A percentile compares a stretch with the other conserved stretches of the same genome.
Conservation (phyloP, 2,113 vertebrate genomes). For the Vicugna pacos region DNA sequence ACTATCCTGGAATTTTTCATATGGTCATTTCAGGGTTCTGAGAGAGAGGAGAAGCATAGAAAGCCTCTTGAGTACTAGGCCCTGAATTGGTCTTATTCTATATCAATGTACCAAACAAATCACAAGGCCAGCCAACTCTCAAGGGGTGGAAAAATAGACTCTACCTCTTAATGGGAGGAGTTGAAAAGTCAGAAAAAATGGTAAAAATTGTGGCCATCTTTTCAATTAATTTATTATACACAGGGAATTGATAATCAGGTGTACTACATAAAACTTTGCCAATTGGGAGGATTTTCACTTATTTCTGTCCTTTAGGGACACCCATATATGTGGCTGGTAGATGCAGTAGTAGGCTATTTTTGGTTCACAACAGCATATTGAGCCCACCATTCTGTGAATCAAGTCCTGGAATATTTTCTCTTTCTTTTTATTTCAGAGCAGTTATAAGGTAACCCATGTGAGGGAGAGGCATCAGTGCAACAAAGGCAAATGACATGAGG, state of each 20-base stretch:
- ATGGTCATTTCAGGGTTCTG: not conserved
- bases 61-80: not conserved
- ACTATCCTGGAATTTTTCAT: not conserved
- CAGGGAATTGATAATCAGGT: not conserved
- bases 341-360: not conserved
- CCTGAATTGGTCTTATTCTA: not conserved
- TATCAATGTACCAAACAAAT: not conserved
- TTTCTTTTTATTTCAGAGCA: not conserved
- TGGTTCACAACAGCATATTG: not conserved
- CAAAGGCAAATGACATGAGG: not conserved
- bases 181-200: not conserved
- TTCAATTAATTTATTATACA: not conserved
- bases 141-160: not conserved
- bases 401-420: not conserved
- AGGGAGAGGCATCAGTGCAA: not conserved
- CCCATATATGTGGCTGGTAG: not conserved
- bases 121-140: not conserved
- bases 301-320: not conserved
- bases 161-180: not conserved
- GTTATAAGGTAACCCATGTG: not conserved
- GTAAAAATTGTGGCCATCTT: not conserved
- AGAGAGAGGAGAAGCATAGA: not conserved
- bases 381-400: not conserved
- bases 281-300: not conserved
- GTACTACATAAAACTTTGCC: not conserved